phyloP scores from a whole-genome alignment of 2,888 invertebrate species.

The Uropetala carovei region DNA sequence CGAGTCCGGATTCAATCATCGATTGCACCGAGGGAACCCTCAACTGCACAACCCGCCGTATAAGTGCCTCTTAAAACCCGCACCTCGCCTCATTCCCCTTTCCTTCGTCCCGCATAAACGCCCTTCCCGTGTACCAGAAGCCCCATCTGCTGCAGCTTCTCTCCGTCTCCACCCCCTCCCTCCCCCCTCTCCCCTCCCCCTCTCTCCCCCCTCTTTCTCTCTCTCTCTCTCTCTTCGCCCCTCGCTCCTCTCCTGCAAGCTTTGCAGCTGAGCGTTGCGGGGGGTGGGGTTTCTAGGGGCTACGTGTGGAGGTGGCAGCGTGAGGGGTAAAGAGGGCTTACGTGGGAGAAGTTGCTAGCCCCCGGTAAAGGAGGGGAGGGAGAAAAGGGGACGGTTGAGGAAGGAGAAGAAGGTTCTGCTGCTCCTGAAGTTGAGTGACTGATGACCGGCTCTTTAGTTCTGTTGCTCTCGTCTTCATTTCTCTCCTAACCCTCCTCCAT shows the following conservation, averaged over 20 bases:
- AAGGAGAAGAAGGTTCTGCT: background rate
- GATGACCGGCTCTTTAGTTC: constrained; percentile 54
- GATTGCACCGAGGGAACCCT: constrained; percentile 24
- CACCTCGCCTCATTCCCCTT: background rate
- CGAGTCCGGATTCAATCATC: constrained; percentile 18
- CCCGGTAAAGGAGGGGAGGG: background rate
- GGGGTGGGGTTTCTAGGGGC: background rate
- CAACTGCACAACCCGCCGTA: constrained; percentile 15
- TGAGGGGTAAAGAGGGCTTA: background rate
- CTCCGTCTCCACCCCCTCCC: background rate
- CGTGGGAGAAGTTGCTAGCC: background rate
- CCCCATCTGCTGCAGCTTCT: constrained; percentile 45
- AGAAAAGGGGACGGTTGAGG: background rate
- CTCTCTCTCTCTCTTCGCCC: background rate
- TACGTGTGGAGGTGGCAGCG: background rate
- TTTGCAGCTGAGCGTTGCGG: constrained; percentile 46
- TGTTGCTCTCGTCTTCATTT: constrained; percentile 52
- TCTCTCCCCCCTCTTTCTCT: no score
- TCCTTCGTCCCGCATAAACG: background rate
- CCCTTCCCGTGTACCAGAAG: constrained; percentile 30
- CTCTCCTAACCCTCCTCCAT: background rate
- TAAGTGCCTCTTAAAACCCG: background rate
- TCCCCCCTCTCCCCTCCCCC: background rate
- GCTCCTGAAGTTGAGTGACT: constrained; percentile 61
- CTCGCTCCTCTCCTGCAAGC: background rate